Conservation (phyloP, 2,113 vertebrate genomes). For the Hylia prasina region DNA sequence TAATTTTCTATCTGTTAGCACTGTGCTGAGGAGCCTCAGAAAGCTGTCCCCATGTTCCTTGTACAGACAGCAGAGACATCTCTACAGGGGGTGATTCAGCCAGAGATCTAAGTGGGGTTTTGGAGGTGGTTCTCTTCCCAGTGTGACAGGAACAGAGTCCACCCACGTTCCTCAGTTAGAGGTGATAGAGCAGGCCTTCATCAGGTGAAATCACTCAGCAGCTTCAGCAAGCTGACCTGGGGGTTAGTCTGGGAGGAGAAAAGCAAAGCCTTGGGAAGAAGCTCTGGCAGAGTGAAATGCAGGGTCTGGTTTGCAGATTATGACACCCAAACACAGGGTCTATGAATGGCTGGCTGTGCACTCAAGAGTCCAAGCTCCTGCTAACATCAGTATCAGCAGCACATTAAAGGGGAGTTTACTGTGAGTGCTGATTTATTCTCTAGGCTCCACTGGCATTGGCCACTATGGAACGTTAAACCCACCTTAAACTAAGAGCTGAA, state of each 20-base stretch:
- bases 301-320: not conserved
- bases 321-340: not conserved
- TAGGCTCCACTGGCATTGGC: not conserved
- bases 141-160: not conserved
- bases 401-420: not conserved
- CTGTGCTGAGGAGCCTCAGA: not conserved
- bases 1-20: not conserved
- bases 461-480: not conserved
- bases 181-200: not conserved
- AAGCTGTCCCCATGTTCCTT: not conserved
- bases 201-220: not conserved
- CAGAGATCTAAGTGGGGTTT: not conserved
- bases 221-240: not conserved
- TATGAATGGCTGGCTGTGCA: accelerated
- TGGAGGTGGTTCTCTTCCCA: not conserved
- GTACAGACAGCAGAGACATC: not conserved
- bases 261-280: not conserved
- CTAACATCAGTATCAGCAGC: not conserved
- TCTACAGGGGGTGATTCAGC: not conserved
- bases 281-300: not conserved
- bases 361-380: not conserved
- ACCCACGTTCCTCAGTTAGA: not conserved
- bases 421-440: not conserved
- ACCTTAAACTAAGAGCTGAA: not conserved
- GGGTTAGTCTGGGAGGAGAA: not conserved